These are phyloP conservation scores for Nymphalis io DNA, from an alignment of 1,140 invertebrate genomes.

Conservation along the genomic window DNA sequence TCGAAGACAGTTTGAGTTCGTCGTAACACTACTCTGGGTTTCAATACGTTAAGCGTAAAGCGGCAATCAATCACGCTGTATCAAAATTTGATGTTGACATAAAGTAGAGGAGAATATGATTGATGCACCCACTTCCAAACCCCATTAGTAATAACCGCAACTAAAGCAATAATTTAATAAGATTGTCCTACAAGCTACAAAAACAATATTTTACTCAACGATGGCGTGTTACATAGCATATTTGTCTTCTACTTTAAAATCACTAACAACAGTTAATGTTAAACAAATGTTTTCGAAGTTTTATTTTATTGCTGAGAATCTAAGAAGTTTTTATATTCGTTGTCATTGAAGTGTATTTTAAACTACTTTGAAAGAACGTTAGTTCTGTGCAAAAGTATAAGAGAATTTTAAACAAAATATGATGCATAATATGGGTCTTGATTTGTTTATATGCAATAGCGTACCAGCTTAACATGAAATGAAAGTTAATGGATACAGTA, in stretches of 20 bases:
- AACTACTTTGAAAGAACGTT: too few relatives aligned
- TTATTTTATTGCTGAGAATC: not conserved
- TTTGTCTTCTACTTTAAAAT: not conserved
- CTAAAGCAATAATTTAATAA: slow-evolving; percentile 49
- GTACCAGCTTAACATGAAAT: too few relatives aligned
- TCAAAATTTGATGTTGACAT: slow-evolving; percentile 75
- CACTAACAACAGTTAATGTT: not conserved
- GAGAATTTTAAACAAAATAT: too few relatives aligned
- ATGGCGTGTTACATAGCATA: not conserved
- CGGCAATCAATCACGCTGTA: slow-evolving; percentile 68
- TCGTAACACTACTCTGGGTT: slow-evolving; percentile 16
- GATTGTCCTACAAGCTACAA: slow-evolving; percentile 19
- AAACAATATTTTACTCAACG: not conserved
- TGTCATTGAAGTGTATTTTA: too few relatives aligned
- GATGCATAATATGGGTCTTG: too few relatives aligned
- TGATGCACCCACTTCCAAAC: slow-evolving; percentile 63
- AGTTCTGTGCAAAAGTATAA: too few relatives aligned
- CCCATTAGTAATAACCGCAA: slow-evolving; percentile 50
- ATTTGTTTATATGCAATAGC: too few relatives aligned
- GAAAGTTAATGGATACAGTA: too few relatives aligned
- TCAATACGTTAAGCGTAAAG: slow-evolving; percentile 22
- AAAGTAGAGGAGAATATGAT: slow-evolving; percentile 75
- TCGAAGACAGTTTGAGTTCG: slow-evolving; percentile 37
- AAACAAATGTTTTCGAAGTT: not conserved
- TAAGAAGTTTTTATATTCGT: too few relatives aligned